Percentiles rank a stretch among this genome's conserved stretches.
phyloP scores from a whole-genome alignment of 2,888 invertebrate species.

The Meandrusa payeni region DNA sequence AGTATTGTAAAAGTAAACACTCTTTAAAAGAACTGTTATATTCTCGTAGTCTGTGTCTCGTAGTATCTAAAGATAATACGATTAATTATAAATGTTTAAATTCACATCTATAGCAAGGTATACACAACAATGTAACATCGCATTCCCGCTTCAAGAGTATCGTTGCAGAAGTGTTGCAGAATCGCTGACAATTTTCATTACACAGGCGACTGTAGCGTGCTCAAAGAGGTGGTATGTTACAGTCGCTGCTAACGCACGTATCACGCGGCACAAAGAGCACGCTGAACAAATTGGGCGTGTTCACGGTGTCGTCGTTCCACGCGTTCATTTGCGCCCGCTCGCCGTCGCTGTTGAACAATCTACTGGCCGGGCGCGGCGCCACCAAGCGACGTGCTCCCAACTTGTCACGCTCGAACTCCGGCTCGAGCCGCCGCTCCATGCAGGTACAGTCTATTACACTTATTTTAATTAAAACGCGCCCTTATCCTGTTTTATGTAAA shows the following conservation, averaged over 20 bases:
- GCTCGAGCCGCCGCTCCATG: conserved; percentile 92
- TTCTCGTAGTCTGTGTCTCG: no score
- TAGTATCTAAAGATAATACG: no score
- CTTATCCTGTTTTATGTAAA: conserved; percentile 6
- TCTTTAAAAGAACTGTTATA: no score
- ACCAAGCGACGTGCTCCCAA: conserved; percentile 95
- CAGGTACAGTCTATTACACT: conserved; percentile 77
- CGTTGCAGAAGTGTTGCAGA: background rate
- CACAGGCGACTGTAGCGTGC: background rate
- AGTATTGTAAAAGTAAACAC: no score
- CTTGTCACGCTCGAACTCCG: conserved; percentile 93
- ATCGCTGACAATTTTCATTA: background rate
- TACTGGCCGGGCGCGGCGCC: conserved; percentile 93
- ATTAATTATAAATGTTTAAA: no score
- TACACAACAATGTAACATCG: no score
- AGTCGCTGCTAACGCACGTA: conserved; percentile 97
- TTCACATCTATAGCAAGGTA: no score
- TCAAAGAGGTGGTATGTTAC: conserved; percentile 56
- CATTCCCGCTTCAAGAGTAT: background rate
- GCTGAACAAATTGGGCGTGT: conserved; percentile 96
- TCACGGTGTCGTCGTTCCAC: conserved; percentile 98
- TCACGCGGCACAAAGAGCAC: conserved; percentile 97
- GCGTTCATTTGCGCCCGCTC: conserved; percentile 98
- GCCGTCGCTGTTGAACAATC: conserved; percentile 94
- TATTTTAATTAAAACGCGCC: conserved; percentile 11